A percentile compares a stretch with the other conserved stretches of the same genome.
phyloP scores from a whole-genome alignment of 2,113 vertebrate genomes.

The Bufo gargarizans region DNA sequence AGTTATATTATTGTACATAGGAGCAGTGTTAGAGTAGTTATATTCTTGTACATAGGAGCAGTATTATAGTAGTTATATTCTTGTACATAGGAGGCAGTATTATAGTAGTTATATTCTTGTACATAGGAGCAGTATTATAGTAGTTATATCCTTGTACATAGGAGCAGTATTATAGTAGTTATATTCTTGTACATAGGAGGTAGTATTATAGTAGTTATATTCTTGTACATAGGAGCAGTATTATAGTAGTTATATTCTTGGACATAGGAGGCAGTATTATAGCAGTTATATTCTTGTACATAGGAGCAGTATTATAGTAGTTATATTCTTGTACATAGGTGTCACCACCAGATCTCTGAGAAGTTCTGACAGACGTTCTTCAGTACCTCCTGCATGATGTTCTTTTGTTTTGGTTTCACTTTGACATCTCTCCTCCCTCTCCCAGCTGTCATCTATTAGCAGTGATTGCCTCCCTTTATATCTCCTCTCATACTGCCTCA shows the following conservation, averaged over 20 bases:
- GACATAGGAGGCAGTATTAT: not conserved
- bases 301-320: too few relatives aligned
- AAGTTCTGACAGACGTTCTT: too few relatives aligned
- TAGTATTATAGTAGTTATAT: conserved; percentile 4
- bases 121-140: conserved; percentile 5
- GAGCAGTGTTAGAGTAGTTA: not conserved
- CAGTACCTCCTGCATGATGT: too few relatives aligned
- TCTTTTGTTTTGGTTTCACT: too few relatives aligned
- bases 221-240: conserved; percentile 1
- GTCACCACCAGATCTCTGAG: too few relatives aligned
- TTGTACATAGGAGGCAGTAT: not conserved
- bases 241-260: conserved; percentile 14
- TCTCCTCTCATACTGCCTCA: too few relatives aligned
- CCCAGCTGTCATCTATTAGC: too few relatives aligned
- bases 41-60: conserved; percentile 2
- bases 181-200: not conserved
- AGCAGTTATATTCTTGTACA: not conserved
- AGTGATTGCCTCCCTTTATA: too few relatives aligned
- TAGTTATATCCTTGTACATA: conserved; percentile 5
- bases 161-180: conserved; percentile 6
- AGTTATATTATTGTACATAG: conserved; percentile 7
- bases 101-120: conserved; percentile 14
- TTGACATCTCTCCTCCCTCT: too few relatives aligned
- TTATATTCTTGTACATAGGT: too few relatives aligned
- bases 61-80: conserved; percentile 22